phyloP scores from a whole-genome alignment of 2,888 invertebrate genomes.

The Ochlodes sylvanus region DNA sequence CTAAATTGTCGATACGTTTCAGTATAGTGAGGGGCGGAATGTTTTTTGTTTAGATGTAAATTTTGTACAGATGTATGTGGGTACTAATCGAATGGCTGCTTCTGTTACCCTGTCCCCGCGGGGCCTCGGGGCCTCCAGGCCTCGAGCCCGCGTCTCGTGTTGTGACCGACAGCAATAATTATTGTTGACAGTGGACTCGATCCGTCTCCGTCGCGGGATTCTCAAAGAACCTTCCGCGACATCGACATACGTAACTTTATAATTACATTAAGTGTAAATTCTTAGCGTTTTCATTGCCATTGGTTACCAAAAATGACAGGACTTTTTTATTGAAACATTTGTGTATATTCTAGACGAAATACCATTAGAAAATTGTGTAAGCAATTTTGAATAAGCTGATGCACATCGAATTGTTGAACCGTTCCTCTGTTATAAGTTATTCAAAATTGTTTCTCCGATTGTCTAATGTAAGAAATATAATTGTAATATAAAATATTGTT shows the following conservation, averaged over 20 bases:
- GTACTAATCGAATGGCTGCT: conserved; percentile 30
- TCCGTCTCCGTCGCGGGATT: conserved; percentile 67
- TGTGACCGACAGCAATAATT: conserved; percentile 77
- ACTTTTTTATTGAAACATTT: conserved; percentile 77
- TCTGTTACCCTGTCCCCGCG: conserved; percentile 21
- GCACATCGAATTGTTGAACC: conserved; percentile 83
- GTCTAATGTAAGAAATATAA: conserved; percentile 77
- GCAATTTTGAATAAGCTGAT: conserved; percentile 68
- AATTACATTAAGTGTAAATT: conserved; percentile 73
- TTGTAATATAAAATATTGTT: conserved; percentile 82
- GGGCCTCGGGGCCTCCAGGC: conserved; percentile 1
- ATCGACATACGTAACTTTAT: conserved; percentile 77
- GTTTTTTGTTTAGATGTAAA: conserved; percentile 33
- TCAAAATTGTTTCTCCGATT: conserved; percentile 75
- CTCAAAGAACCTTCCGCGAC: conserved; percentile 70
- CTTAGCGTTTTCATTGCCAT: conserved; percentile 79
- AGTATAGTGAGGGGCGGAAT: conserved; percentile 1
- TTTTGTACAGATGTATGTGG: conserved; percentile 32
- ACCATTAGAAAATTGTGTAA: conserved; percentile 74
- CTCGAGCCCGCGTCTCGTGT: conserved; percentile 51
- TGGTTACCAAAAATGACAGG: conserved; percentile 85
- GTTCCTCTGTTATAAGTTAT: conserved; percentile 74
- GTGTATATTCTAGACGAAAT: conserved; percentile 81
- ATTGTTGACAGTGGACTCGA: conserved; percentile 58
- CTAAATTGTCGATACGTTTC: conserved; percentile 13